These are phyloP conservation scores for Globodera ellingtonae DNA, from an alignment of 1,140 invertebrate species.

Conservation along the genomic window DNA sequence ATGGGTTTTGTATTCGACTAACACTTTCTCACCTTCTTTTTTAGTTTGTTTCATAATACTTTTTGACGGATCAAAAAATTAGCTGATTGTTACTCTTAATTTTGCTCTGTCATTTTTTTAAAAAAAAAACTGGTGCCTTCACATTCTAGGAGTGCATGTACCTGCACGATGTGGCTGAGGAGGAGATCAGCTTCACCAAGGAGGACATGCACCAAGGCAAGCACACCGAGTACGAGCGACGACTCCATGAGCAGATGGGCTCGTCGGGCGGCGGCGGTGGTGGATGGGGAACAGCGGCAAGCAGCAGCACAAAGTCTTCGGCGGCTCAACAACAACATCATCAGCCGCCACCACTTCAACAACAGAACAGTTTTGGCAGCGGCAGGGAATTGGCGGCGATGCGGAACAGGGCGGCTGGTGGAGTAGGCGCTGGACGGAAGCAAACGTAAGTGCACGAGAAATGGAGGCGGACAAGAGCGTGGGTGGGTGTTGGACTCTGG, in stretches of 20 bases:
- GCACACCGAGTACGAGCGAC: slow-evolving; percentile 73
- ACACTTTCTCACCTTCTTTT: background rate
- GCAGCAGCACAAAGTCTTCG: background rate
- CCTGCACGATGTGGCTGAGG: slow-evolving; percentile 93
- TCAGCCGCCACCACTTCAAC: background rate
- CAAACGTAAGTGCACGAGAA: background rate
- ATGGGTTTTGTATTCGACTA: background rate
- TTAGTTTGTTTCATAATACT: background rate
- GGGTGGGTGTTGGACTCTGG: too few species aligned
- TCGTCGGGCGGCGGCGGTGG: background rate
- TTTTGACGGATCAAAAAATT: background rate
- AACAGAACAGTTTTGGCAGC: slow-evolving; percentile 11
- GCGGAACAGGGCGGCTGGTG: background rate
- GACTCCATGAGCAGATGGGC: slow-evolving; percentile 43
- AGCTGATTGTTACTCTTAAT: too few species aligned
- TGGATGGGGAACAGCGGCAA: background rate
- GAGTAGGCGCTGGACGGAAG: background rate
- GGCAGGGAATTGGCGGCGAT: background rate
- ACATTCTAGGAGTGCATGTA: slow-evolving; percentile 90
- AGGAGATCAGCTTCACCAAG: slow-evolving; percentile 94
- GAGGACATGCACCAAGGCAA: slow-evolving; percentile 99
- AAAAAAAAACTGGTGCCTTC: background rate
- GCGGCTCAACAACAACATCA: background rate
- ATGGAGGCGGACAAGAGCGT: too few species aligned
- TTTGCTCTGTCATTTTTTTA: background rate